Base-by-base conservation (phyloP, 1,140 invertebrate genomes). In the Drosophila gunungcola region DNA sequence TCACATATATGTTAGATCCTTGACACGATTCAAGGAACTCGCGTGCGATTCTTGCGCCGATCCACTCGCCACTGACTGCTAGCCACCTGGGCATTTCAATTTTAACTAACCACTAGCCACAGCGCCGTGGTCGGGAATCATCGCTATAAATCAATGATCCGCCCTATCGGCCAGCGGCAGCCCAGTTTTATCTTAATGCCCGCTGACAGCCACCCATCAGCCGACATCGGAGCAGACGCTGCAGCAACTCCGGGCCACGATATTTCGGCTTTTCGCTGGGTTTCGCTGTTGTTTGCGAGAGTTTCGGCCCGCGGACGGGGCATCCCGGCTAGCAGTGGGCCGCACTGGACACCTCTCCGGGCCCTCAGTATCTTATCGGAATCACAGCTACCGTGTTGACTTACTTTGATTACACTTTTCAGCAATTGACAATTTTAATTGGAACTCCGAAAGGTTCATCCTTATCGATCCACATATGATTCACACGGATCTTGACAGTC, bases 121-220 rank as follows among this genome's bases (percentile, higher is more conserved):
- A 10, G 60, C 64, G 58, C 51, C 55, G 60, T 34, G 61, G 49
- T 45, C 41, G 51, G 54, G 58, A 79, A 82, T 89, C 84, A 78
- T 84, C 62, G 80, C 21, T 63, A 84, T 89, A 89, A 89, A 89
- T 89, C 80, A 89, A 78, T 78, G 85, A 89, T 89, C 77, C 84
- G 64, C 43, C 62, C 76, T 82, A 60, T 62, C 83, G 48, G 54
- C 55, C 16, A 60, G 49, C 9, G 74, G 76, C 70, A 79, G 56
- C 61, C 21, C 46, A 55, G 69, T 74, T 89, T 89, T 89, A 89
- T 89, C 84, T 90, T 74, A 89, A 89, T 89, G 29, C 84, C 77
- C 16, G 43, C 38, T 90, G 84, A 89, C 84, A 89, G 84, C 64
- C 46, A 89, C 78, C 55, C 85, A 89, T 89, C 84, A 89, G 46